Conservation (phyloP, 2,797 vertebrate genomes). For the Esox masquinongy region DNA sequence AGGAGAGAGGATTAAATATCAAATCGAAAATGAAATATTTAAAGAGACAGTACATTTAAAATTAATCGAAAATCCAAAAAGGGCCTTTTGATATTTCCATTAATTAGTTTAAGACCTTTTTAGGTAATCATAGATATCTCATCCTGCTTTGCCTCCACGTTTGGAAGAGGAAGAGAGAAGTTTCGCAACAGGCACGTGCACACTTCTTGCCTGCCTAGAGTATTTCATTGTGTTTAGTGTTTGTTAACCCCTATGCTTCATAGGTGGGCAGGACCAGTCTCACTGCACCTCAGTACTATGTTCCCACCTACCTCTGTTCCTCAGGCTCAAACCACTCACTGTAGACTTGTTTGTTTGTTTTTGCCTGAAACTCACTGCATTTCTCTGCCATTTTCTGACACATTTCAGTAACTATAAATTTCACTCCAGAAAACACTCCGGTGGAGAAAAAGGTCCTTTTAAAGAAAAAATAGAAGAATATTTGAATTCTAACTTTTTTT, state of each 20-base stretch:
- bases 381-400: conserved; percentile 49
- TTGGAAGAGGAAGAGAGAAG: conserved; percentile 23
- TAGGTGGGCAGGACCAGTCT: neutral
- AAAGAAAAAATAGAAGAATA: too few species aligned
- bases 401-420: conserved; percentile 34
- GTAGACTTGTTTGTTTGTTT: neutral
- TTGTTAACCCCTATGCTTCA: too few species aligned
- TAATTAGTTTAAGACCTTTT: neutral
- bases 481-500: too few species aligned
- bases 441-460: conserved; percentile 45
- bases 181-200: conserved; percentile 22
- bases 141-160: conserved; percentile 23
- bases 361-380: conserved; percentile 19
- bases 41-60: conserved; percentile 77
- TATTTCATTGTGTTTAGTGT: too few species aligned
- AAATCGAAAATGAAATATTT: conserved; percentile 60
- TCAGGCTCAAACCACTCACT: conserved; percentile 33
- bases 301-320: neutral
- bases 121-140: conserved; percentile 36
- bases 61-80: conserved; percentile 50
- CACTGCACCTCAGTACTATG: neutral
- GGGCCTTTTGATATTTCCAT: conserved; percentile 54
- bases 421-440: conserved; percentile 78
- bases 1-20: conserved; percentile 49
- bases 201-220: neutral